A percentile compares a stretch with the other conserved stretches of the same genome.
Evolutionary conservation across 2,797 vertebrate species (phyloP).

Genomic region (Pipistrellus nathusii): DNA sequence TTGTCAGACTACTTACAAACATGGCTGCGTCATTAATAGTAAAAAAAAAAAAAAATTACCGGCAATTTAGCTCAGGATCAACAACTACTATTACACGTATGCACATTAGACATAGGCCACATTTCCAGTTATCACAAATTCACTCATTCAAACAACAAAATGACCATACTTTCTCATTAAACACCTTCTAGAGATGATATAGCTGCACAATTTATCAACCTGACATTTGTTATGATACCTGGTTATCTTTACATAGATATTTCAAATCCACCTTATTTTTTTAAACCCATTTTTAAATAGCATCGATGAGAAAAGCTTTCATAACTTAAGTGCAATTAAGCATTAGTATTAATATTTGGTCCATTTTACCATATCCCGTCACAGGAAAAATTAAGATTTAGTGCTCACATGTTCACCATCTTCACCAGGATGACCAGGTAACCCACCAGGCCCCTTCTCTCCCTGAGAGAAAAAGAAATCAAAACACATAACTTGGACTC

Average conservation of each 20-base stretch:
- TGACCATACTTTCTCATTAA: not conserved
- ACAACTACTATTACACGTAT: not conserved
- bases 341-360: not conserved
- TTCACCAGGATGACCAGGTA: conserved; percentile 92
- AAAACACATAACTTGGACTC: conserved; percentile 22
- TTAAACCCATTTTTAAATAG: not conserved
- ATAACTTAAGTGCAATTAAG: not conserved
- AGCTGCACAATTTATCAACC: not conserved
- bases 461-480: conserved; percentile 88
- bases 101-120: not conserved
- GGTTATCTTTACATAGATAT: not conserved
- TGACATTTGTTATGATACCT: not conserved
- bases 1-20: not conserved
- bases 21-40: not conserved
- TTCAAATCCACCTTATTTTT: not conserved
- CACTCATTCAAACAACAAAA: not conserved
- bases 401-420: conserved; percentile 92
- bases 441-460: conserved; percentile 87
- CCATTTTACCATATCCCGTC: not conserved
- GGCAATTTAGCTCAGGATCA: not conserved
- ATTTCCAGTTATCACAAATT: not conserved
- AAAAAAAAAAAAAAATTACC: not conserved
- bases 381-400: not conserved
- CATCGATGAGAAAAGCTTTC: not conserved
- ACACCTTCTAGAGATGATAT: not conserved